Conservation (phyloP, 2,113 vertebrate genomes). For the Microtus pennsylvanicus region DNA sequence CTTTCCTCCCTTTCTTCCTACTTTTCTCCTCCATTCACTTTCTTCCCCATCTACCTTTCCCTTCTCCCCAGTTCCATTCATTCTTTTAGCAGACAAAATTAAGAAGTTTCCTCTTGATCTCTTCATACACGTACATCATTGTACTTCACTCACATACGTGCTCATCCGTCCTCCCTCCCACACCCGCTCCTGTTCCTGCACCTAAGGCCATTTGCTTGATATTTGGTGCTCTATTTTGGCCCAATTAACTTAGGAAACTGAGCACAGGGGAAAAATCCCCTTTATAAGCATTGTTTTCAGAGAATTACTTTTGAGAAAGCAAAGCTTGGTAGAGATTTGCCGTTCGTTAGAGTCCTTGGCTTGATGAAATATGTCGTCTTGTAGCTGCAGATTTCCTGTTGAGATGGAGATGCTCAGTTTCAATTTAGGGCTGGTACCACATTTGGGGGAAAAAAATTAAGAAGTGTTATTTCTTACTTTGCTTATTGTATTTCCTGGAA, state of each 20-base stretch:
- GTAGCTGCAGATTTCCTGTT: not conserved
- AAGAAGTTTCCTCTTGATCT: not conserved
- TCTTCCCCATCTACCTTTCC: too few species aligned
- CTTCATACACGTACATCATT: not conserved
- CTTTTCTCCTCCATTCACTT: not conserved
- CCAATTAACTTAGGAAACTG: not conserved
- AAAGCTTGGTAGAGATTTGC: not conserved
- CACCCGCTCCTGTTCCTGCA: not conserved
- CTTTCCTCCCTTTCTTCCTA: not conserved
- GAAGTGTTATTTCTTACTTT: not conserved
- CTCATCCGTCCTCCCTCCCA: not conserved
- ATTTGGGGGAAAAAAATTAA: not conserved
- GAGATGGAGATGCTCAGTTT: conserved; percentile 8
- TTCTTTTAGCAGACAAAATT: not conserved
- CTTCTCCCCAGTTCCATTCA: not conserved
- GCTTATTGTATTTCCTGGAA: conserved; percentile 8
- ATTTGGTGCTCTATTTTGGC: not conserved
- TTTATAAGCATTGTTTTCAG: not conserved
- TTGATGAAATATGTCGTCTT: not conserved
- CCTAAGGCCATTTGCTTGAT: not conserved
- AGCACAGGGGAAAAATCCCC: not conserved
- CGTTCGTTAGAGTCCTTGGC: not conserved
- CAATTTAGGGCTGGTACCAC: not conserved
- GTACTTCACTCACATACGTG: too few species aligned
- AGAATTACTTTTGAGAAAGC: not conserved